Evolutionary conservation across 2,113 vertebrate genomes (phyloP).

Genomic region (Gadus macrocephalus): DNA sequence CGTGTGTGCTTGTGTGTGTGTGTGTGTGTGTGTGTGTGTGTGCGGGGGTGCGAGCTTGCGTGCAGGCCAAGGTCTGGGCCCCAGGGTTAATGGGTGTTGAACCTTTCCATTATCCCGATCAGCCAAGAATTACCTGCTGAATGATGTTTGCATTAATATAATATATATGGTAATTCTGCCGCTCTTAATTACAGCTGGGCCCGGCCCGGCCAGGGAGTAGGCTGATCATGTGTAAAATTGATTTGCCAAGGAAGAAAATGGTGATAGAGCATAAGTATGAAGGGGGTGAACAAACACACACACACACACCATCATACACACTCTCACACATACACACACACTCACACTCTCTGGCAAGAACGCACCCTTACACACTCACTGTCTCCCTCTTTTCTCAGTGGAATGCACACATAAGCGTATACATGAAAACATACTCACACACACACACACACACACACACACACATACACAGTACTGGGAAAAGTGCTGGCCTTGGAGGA

Average conservation of each 20-base stretch:
- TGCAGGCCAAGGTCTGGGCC: slow-evolving; percentile 81
- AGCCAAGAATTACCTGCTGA: slow-evolving; percentile 99
- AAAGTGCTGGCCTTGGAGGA: slow-evolving; percentile 75
- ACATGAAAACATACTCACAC: slow-evolving; percentile 12
- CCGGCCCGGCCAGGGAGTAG: slow-evolving; percentile 96
- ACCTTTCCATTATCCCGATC: slow-evolving; percentile 99
- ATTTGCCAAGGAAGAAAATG: slow-evolving; percentile 99
- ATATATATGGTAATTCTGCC: slow-evolving; percentile 99
- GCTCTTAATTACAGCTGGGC: slow-evolving; percentile 99
- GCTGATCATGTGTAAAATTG: slow-evolving; percentile 99
- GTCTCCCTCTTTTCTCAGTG: no score
- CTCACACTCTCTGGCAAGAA: neutral
- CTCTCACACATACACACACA: slow-evolving; percentile 26
- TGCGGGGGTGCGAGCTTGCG: neutral
- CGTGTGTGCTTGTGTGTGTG: no score
- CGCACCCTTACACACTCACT: no score
- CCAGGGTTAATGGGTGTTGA: slow-evolving; percentile 99
- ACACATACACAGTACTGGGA: slow-evolving; percentile 42
- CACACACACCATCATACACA: slow-evolving; percentile 36
- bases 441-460: slow-evolving; percentile 28
- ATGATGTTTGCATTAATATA: slow-evolving; percentile 99
- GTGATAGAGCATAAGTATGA: slow-evolving; percentile 78
- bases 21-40: neutral
- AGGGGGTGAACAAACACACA: slow-evolving; percentile 59
- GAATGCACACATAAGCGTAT: no score